Conservation (phyloP, 2,888 invertebrate genomes). For the Hirtodrosophila histrioides region DNA sequence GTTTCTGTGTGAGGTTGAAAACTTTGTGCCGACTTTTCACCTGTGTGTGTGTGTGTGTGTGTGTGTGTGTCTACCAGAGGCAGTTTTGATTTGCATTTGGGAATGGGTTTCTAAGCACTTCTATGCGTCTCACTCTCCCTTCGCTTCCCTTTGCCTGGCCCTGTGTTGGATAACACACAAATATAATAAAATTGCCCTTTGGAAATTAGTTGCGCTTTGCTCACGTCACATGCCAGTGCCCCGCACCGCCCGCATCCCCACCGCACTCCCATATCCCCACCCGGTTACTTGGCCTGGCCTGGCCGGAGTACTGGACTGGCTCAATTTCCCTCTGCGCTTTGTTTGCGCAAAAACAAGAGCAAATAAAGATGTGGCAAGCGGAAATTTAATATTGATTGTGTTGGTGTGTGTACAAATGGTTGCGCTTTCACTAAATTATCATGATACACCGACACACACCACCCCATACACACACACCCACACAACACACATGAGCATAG, state of each 20-base stretch:
- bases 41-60: slow-evolving; percentile 27
- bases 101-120: slow-evolving; percentile 59
- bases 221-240: slow-evolving; percentile 51
- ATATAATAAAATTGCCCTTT: slow-evolving; percentile 74
- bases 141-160: background rate
- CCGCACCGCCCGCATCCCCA: slow-evolving; percentile 3
- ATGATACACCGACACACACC: slow-evolving; percentile 54
- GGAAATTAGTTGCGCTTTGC: slow-evolving; percentile 73
- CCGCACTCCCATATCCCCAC: background rate
- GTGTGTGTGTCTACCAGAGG: slow-evolving; percentile 35
- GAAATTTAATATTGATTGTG: slow-evolving; percentile 77
- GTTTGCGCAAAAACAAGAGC: slow-evolving; percentile 53
- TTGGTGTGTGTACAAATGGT: slow-evolving; percentile 62
- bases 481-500: background rate
- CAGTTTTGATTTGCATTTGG: slow-evolving; percentile 76
- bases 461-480: slow-evolving; percentile 1
- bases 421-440: slow-evolving; percentile 76
- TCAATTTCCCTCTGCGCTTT: slow-evolving; percentile 6
- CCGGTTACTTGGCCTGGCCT: no score
- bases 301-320: background rate
- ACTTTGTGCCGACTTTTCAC: slow-evolving; percentile 59
- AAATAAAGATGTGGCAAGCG: slow-evolving; percentile 77
- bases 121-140: background rate
- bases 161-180: slow-evolving; percentile 36
- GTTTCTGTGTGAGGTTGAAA: slow-evolving; percentile 52